Conservation (phyloP, 2,888 invertebrate species). For the Scaptomyza reducta region DNA sequence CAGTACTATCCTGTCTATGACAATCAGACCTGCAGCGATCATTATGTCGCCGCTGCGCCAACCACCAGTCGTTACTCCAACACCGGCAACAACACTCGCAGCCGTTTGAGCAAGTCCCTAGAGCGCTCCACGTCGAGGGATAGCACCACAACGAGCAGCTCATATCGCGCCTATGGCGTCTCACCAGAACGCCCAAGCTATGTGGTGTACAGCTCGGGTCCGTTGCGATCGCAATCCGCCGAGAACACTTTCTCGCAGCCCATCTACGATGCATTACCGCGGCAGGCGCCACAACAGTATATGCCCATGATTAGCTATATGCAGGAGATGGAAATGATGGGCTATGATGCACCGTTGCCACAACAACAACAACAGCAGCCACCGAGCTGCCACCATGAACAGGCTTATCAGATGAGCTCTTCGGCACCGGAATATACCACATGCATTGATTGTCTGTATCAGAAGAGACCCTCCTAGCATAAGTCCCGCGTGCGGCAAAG, state of each 20-base stretch:
- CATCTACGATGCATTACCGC: conserved; percentile 85
- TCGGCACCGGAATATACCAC: conserved; percentile 88
- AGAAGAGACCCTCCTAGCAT: conserved; percentile 88
- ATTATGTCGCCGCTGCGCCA: conserved; percentile 81
- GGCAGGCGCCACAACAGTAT: conserved; percentile 52
- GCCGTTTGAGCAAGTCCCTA: conserved; percentile 83
- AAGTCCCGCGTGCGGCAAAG: conserved; percentile 87
- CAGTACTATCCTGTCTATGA: conserved; percentile 84
- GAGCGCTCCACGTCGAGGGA: conserved; percentile 84
- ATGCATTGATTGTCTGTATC: conserved; percentile 90
- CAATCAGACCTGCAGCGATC: conserved; percentile 83
- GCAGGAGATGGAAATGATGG: conserved; percentile 50
- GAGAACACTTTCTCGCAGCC: conserved; percentile 83
- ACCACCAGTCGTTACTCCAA: conserved; percentile 56
- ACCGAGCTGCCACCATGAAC: conserved; percentile 58
- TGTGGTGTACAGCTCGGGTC: conserved; percentile 79
- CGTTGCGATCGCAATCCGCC: conserved; percentile 83
- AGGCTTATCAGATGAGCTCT: conserved; percentile 77
- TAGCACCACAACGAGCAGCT: conserved; percentile 81
- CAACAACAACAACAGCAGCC: conserved; percentile 66
- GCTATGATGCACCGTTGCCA: conserved; percentile 37
- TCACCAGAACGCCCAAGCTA: conserved; percentile 82
- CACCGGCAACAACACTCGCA: conserved; percentile 24
- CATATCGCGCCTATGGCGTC: conserved; percentile 77
- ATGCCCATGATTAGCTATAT: conserved; percentile 51